phyloP scores from a whole-genome alignment of 2,113 vertebrate genomes.

The Ctenomys sociabilis region DNA sequence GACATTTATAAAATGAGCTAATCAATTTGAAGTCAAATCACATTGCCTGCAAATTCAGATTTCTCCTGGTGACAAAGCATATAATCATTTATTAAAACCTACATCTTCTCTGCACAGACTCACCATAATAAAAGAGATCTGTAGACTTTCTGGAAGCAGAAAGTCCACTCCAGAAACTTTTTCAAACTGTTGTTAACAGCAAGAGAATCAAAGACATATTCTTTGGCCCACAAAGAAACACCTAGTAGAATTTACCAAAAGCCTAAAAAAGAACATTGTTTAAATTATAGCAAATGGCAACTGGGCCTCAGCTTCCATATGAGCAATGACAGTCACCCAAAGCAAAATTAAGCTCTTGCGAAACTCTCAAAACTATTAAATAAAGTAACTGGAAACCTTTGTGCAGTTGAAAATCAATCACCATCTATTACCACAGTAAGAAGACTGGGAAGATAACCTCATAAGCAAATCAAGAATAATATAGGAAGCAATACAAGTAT shows the following conservation, averaged over 20 bases:
- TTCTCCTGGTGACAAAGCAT: conserved; percentile 85
- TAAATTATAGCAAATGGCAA: conserved; percentile 53
- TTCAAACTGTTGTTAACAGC: conserved; percentile 69
- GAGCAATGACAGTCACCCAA: conserved; percentile 6
- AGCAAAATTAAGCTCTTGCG: conserved; percentile 37
- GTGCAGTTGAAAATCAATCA: conserved; percentile 51
- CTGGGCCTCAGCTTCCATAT: conserved; percentile 3
- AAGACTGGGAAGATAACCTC: conserved; percentile 42
- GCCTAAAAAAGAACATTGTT: conserved; percentile 78
- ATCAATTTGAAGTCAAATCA: conserved; percentile 88
- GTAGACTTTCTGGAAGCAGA: conserved; percentile 64
- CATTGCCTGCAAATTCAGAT: conserved; percentile 86
- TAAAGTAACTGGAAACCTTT: conserved; percentile 41
- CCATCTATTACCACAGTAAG: conserved; percentile 44
- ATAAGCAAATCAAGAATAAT: conserved; percentile 60
- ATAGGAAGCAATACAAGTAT: conserved; percentile 15
- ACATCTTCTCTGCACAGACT: conserved; percentile 79
- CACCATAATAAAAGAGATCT: conserved; percentile 73
- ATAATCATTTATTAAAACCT: conserved; percentile 88
- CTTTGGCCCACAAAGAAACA: conserved; percentile 52
- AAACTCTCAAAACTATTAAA: conserved; percentile 47
- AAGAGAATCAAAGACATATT: conserved; percentile 63
- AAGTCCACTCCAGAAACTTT: conserved; percentile 64
- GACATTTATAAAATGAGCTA: conserved; percentile 88
- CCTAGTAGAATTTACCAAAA: conserved; percentile 74